phyloP scores from a whole-genome alignment of 2,888 invertebrate genomes.

The Spialia ferax region DNA sequence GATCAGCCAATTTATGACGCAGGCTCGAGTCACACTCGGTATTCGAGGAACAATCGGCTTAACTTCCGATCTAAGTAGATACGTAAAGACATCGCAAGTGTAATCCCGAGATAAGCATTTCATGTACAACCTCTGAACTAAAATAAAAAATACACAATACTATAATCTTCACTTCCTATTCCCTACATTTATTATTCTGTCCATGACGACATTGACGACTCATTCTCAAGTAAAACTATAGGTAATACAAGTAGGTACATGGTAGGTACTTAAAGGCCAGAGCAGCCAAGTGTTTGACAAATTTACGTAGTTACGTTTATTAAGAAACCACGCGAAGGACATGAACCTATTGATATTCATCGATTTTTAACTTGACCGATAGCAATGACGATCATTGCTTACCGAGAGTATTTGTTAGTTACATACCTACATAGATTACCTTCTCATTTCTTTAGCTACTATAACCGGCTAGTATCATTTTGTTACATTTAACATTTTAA shows the following conservation, averaged over 20 bases:
- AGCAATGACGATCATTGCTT: conserved; percentile 14
- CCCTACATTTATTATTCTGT: conserved; percentile 33
- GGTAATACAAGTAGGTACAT: too few relatives aligned
- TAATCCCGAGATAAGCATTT: conserved; percentile 59
- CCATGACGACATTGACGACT: conserved; percentile 23
- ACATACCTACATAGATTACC: too few relatives aligned
- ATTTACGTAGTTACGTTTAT: conserved; percentile 15
- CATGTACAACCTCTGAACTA: conserved; percentile 54
- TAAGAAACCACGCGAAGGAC: conserved; percentile 20
- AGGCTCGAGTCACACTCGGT: conserved; percentile 61
- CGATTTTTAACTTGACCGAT: conserved; percentile 12
- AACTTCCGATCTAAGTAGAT: conserved; percentile 59
- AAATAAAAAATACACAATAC: conserved; percentile 5
- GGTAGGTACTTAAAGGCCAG: conserved; percentile 10
- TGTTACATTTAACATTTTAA: too few relatives aligned
- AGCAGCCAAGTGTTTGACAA: conserved; percentile 4
- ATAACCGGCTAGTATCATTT: background rate
- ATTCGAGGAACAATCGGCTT: conserved; percentile 52
- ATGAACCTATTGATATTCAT: conserved; percentile 13
- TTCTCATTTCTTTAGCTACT: background rate
- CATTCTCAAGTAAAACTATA: background rate
- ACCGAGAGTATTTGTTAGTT: too few relatives aligned
- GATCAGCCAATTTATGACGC: conserved; percentile 77
- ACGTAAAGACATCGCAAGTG: conserved; percentile 57
- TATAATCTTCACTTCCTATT: conserved; percentile 17